Conservation (phyloP, 2,888 invertebrate species). For the Eupithecia abbreviata region DNA sequence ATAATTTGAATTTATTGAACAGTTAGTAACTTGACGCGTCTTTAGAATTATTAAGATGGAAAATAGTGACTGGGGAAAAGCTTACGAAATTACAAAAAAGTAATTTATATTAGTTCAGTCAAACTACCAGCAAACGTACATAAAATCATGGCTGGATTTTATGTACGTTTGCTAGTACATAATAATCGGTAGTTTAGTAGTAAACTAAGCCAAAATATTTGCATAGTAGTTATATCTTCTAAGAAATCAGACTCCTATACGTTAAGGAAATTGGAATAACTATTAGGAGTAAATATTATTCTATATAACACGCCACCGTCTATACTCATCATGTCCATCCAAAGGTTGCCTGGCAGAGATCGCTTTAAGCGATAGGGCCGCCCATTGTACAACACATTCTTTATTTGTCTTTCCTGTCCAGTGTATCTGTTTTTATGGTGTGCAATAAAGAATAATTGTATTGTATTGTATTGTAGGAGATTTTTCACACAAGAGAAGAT, state of each 20-base stretch:
- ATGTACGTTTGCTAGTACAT: background rate
- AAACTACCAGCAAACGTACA: too few species aligned
- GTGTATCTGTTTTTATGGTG: too few species aligned
- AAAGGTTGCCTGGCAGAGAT: too few species aligned
- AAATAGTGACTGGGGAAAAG: background rate
- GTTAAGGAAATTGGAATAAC: too few species aligned
- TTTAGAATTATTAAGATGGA: background rate
- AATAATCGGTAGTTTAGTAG: background rate
- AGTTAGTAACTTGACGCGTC: background rate
- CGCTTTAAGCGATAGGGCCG: too few species aligned
- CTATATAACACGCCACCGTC: too few species aligned
- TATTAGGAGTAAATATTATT: too few species aligned
- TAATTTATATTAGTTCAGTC: background rate
- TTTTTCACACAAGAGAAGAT: background rate
- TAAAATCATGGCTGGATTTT: background rate
- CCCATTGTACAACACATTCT: too few species aligned
- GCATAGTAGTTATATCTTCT: background rate
- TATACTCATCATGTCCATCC: too few species aligned
- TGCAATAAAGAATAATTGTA: too few species aligned
- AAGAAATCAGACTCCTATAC: background rate
- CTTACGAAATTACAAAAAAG: background rate
- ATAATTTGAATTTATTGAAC: background rate
- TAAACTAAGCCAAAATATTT: background rate
- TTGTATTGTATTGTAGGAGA: too few species aligned
- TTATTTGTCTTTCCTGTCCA: too few species aligned